phyloP scores from a whole-genome alignment of 2,797 vertebrate genomes.

The Sebastes trivittatus region DNA sequence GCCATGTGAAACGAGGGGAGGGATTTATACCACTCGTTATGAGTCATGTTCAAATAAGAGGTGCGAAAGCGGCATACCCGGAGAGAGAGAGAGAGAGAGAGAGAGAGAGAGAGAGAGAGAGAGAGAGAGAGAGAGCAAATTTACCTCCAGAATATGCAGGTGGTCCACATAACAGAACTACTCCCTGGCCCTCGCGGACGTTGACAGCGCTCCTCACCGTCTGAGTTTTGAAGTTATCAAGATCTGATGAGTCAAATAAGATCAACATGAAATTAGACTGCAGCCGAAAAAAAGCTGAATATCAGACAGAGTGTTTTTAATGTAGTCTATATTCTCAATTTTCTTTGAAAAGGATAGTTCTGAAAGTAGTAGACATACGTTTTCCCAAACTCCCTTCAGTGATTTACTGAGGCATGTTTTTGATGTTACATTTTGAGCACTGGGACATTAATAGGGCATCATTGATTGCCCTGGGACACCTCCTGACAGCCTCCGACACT shows the following conservation, averaged over 20 bases:
- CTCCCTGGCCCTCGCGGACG: slow-evolving; percentile 94
- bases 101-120: no score
- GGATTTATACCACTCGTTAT: background rate
- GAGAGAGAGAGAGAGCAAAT: slow-evolving; percentile 3
- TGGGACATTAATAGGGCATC: slow-evolving; percentile 57
- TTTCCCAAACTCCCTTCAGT: slow-evolving; percentile 10
- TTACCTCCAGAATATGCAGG: slow-evolving; percentile 90
- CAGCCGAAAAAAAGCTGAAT: background rate
- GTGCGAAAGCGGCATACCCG: background rate
- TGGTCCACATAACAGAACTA: slow-evolving; percentile 92
- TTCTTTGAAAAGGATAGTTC: slow-evolving; percentile 37
- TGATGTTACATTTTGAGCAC: slow-evolving; percentile 50
- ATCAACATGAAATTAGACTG: background rate
- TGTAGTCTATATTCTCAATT: background rate
- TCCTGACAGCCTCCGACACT: slow-evolving; percentile 48
- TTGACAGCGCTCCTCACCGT: slow-evolving; percentile 89
- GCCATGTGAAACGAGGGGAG: slow-evolving; percentile 11
- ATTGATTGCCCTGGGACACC: slow-evolving; percentile 52
- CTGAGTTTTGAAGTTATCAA: slow-evolving; percentile 88
- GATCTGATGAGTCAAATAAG: slow-evolving; percentile 79
- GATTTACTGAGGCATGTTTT: slow-evolving; percentile 45
- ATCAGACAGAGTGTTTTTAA: slow-evolving; percentile 5
- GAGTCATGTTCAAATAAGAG: slow-evolving; percentile 12
- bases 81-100: no score
- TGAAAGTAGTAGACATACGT: slow-evolving; percentile 23